Evolutionary conservation across 2,113 vertebrate species (phyloP).

Genomic region (Sceloporus undulatus): DNA sequence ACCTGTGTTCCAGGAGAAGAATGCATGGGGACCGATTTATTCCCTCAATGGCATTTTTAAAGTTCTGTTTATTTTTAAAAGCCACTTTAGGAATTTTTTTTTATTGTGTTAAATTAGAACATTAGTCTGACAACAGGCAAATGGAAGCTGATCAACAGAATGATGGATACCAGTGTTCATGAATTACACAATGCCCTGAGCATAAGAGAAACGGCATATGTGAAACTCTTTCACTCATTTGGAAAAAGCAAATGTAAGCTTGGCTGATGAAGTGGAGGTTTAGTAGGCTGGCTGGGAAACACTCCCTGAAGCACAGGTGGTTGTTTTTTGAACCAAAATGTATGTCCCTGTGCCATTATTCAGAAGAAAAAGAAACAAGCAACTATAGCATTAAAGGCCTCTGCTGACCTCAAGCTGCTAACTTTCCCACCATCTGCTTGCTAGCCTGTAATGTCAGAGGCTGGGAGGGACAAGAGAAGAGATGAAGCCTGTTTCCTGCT

Average conservation of each 20-base stretch:
- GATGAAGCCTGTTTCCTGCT: not conserved
- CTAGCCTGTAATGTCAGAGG: constrained; percentile 21
- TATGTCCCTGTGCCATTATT: constrained; percentile 14
- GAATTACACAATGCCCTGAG: not conserved
- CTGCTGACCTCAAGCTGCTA: constrained; percentile 56
- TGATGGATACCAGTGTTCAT: not conserved
- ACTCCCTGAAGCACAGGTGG: constrained; percentile 25
- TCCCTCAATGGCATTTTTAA: not conserved
- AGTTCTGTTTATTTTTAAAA: not conserved
- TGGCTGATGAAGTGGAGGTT: not conserved
- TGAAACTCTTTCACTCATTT: not conserved
- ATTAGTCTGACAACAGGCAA: not conserved
- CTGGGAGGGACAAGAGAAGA: not conserved
- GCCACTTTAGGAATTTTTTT: not conserved
- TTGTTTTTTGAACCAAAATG: constrained; percentile 44
- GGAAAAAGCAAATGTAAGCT: not conserved
- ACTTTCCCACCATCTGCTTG: constrained; percentile 38
- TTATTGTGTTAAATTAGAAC: not conserved
- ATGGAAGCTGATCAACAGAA: not conserved
- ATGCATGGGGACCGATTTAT: not conserved
- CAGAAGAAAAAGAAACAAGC: constrained; percentile 50
- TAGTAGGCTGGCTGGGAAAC: constrained; percentile 7
- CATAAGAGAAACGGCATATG: not conserved
- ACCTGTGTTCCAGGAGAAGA: not conserved
- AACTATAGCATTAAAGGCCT: constrained; percentile 18